Evolutionary conservation across 1,140 invertebrate species (phyloP), one percentile per base, ranked within the genome.

Genomic region (Vanessa tameamea): DNA sequence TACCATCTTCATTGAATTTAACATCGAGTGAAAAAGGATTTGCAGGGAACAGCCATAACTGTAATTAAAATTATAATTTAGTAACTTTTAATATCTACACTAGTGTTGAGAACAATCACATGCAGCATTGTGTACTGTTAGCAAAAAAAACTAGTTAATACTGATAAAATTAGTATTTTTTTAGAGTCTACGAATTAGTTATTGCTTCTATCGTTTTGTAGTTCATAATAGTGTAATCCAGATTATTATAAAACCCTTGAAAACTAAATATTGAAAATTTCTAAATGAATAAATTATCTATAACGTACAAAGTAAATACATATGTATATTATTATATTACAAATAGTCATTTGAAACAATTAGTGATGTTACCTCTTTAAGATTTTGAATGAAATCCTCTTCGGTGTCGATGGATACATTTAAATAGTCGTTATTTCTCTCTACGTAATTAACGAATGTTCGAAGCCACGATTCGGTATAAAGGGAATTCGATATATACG

Each of bases 391-490:
- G 84, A 98, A 99, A 26, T 93, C 93, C 50, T 93, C 87, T 91
- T 97, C 96, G 16, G 94, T 95, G 12, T 95, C 94, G 16, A 98
- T 95, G 4, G 96, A 95, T 1, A 95, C 93, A 79, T 97, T 96
- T 7, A 96, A 87, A 83, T 95, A 96, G 50, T 97, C 96, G 72
- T 95, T 94, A 81, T 96, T 97, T 73, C 95, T 93, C 8, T 95
- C 94, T 0, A 96, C 94, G 83, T 98, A 98, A 47, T 95, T 95
- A 0, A 97, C 90, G 83, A 98, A 99, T 47, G 95, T 96, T 69
- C 97, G 93, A 2, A 99, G 87, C 98, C 98, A 99, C 1, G 97
- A 98, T 89, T 98, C 97, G 0, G 97, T 98, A 83, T 98, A 98
- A 0, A 97, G 85, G 0, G 96, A 95, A 13, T 94, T 94, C 3